Evolutionary conservation across 2,113 vertebrate species (phyloP).

Genomic region (Coregonus clupeaformis): DNA sequence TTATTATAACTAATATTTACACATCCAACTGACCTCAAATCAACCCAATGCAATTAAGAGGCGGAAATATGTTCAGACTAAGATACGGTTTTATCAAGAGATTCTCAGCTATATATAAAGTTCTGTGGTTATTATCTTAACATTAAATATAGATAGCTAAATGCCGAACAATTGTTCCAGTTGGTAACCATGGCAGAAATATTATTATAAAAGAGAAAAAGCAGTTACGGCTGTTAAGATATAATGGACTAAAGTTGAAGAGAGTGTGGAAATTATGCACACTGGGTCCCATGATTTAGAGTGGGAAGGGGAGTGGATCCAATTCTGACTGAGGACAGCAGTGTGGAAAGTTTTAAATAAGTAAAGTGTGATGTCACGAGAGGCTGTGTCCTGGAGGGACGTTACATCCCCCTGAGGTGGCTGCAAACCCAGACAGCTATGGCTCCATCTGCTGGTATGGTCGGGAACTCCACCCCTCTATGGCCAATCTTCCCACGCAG

Average conservation of each 20-base stretch:
- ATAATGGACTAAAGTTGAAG: not conserved
- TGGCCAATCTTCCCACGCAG: no score
- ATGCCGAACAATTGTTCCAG: not conserved
- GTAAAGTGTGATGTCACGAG: no score
- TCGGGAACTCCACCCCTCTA: no score
- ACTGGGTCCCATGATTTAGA: not conserved
- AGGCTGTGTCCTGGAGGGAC: no score
- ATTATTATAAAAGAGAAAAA: not conserved
- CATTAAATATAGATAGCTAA: not conserved
- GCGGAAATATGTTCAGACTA: no score
- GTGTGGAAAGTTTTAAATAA: conserved; percentile 31
- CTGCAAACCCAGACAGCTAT: no score
- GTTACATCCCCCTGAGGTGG: no score
- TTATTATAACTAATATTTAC: not conserved
- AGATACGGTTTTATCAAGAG: no score
- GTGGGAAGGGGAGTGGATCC: not conserved
- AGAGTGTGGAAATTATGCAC: not conserved
- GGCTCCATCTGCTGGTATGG: no score
- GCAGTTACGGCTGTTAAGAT: not conserved
- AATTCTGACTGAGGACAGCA: not conserved
- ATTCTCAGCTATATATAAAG: not conserved
- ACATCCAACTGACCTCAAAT: not conserved
- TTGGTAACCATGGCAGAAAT: not conserved
- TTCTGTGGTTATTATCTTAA: not conserved
- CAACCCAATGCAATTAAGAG: not conserved